Conservation (phyloP, 2,113 vertebrate genomes). For the Blennius ocellaris region DNA sequence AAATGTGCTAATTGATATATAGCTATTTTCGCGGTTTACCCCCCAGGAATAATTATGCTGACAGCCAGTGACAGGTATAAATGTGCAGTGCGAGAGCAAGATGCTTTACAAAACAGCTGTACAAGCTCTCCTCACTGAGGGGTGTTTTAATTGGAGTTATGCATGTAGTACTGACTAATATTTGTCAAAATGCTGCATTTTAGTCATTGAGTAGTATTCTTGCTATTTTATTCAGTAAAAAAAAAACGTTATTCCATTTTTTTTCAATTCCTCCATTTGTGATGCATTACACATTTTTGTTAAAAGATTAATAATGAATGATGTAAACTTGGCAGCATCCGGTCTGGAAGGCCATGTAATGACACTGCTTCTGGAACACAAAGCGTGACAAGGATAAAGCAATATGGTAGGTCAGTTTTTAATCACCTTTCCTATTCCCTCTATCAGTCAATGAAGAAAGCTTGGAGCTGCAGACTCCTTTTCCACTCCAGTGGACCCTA, state of each 20-base stretch:
- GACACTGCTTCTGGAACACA: slow-evolving; percentile 34
- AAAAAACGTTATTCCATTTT: not conserved
- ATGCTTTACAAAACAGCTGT: slow-evolving; percentile 45
- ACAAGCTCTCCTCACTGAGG: slow-evolving; percentile 13
- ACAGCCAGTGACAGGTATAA: slow-evolving; percentile 61
- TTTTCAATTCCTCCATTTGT: not conserved
- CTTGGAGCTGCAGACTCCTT: slow-evolving; percentile 43
- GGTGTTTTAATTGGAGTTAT: slow-evolving; percentile 48
- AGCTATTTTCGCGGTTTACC: slow-evolving; percentile 51
- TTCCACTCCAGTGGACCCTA: slow-evolving; percentile 65
- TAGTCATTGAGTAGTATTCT: not conserved
- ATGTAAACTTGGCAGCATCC: not conserved
- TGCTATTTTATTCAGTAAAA: not conserved
- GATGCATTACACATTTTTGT: not conserved
- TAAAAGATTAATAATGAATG: not conserved
- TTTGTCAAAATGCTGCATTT: not conserved
- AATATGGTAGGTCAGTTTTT: slow-evolving; percentile 44
- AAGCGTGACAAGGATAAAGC: slow-evolving; percentile 48
- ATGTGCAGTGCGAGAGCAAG: slow-evolving; percentile 44
- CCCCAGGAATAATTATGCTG: slow-evolving; percentile 62
- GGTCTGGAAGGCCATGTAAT: slow-evolving; percentile 31
- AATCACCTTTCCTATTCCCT: slow-evolving; percentile 50
- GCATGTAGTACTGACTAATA: not conserved
- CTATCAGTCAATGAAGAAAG: slow-evolving; percentile 19
- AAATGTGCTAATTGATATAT: slow-evolving; percentile 67